Percentiles rank a stretch among this genome's conserved stretches.
phyloP scores from a whole-genome alignment of 2,888 invertebrate genomes.

The Branchellion lobata region DNA sequence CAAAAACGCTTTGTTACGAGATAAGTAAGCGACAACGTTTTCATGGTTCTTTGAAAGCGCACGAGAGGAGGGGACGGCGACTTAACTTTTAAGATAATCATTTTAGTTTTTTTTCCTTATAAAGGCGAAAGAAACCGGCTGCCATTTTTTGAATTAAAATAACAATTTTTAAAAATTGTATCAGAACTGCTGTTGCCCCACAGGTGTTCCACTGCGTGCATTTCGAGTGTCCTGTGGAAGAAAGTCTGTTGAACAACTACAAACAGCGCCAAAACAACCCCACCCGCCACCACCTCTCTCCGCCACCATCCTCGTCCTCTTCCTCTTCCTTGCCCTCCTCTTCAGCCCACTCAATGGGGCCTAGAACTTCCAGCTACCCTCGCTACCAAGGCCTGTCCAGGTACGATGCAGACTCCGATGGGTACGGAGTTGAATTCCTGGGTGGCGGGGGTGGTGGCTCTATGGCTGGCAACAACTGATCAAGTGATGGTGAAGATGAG shows the following conservation, averaged over 20 bases:
- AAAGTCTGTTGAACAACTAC: slow-evolving; percentile 50
- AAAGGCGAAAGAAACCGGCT: too few species aligned
- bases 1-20: too few species aligned
- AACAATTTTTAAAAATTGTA: too few species aligned
- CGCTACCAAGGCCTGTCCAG: slow-evolving; percentile 41
- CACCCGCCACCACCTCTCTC: not conserved
- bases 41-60: too few species aligned
- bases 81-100: too few species aligned
- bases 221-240: slow-evolving; percentile 81
- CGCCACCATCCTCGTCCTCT: not conserved
- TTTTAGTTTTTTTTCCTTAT: too few species aligned
- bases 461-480: slow-evolving; percentile 14
- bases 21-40: too few species aligned
- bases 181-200: too few species aligned
- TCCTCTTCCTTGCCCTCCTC: not conserved
- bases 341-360: not conserved
- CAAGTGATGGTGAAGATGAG: too few species aligned
- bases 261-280: not conserved
- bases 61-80: too few species aligned
- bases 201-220: slow-evolving; percentile 96
- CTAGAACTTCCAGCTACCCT: not conserved
- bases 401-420: slow-evolving; percentile 46
- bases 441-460: slow-evolving; percentile 44
- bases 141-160: too few species aligned
- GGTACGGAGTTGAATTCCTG: slow-evolving; percentile 48